Evolutionary conservation across 2,888 invertebrate species (phyloP).

Genomic region (Linnaemya vulpina): DNA sequence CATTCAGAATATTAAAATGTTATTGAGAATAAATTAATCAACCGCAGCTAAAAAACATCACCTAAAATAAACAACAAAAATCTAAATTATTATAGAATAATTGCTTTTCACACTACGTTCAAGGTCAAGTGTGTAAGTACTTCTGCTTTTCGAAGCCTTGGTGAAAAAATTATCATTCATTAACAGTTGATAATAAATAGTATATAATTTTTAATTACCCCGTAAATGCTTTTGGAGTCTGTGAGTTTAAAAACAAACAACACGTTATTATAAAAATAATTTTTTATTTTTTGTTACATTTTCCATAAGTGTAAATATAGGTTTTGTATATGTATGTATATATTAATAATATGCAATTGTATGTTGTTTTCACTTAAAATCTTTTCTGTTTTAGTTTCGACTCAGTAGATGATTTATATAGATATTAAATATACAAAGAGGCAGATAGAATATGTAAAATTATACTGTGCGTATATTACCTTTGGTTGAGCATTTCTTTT

Average conservation of each 20-base stretch:
- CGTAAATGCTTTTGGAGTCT: background rate
- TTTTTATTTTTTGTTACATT: background rate
- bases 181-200: conserved; percentile 14
- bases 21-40: background rate
- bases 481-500: conserved; percentile 67
- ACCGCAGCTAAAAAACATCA: background rate
- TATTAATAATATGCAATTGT: conserved; percentile 22
- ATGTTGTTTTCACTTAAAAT: conserved; percentile 6
- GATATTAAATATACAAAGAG: conserved; percentile 48
- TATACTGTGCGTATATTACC: conserved; percentile 51
- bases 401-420: background rate
- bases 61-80: background rate
- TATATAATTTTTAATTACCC: conserved; percentile 28
- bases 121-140: conserved; percentile 7
- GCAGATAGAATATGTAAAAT: conserved; percentile 20
- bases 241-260: background rate
- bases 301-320: conserved; percentile 6
- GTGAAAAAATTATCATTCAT: conserved; percentile 36
- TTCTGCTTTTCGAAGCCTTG: background rate
- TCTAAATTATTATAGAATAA: conserved; percentile 8
- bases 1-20: background rate
- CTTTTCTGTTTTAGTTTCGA: background rate
- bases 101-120: conserved; percentile 21
- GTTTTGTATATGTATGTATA: background rate
- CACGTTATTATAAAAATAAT: background rate